Percentiles rank a stretch among this genome's conserved stretches.
These are phyloP conservation scores for Phengaris alcon DNA, from an alignment of 2,888 invertebrate species.

Conservation along the genomic window DNA sequence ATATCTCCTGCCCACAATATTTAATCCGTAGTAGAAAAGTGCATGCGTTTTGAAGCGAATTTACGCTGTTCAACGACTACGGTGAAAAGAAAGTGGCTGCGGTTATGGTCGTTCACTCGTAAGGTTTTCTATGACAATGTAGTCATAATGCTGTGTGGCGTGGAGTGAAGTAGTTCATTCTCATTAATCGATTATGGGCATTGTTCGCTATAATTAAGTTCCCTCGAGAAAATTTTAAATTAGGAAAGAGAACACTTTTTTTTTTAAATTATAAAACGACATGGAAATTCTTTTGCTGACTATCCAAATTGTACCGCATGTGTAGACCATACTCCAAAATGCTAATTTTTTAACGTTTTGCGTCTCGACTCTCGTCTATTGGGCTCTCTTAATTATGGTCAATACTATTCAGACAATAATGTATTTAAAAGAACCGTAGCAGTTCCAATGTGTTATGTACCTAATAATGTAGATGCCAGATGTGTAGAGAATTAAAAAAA, in stretches of 20 bases:
- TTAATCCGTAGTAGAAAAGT: neutral
- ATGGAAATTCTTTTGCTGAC: neutral
- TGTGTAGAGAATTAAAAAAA: constrained; percentile 1
- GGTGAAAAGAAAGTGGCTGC: constrained; percentile 32
- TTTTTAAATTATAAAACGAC: neutral
- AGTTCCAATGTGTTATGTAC: neutral
- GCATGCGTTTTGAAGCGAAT: neutral
- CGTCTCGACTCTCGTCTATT: too few relatives aligned
- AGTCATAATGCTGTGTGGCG: constrained; percentile 35
- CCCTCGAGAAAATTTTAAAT: neutral
- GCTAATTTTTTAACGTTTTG: too few relatives aligned
- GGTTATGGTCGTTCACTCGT: constrained; percentile 34
- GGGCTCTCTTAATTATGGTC: too few relatives aligned
- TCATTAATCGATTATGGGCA: constrained; percentile 34
- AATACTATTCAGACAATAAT: too few relatives aligned
- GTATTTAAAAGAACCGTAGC: too few relatives aligned
- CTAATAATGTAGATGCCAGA: neutral
- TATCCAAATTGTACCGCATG: too few relatives aligned
- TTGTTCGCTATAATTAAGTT: constrained; percentile 28
- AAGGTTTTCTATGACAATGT: constrained; percentile 37
- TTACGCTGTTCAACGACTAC: constrained; percentile 20
- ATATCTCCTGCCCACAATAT: neutral
- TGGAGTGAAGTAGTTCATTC: constrained; percentile 29
- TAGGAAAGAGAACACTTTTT: neutral
- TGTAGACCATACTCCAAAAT: too few relatives aligned